Conservation (phyloP, 2,888 invertebrate species). For the Mantis religiosa region DNA sequence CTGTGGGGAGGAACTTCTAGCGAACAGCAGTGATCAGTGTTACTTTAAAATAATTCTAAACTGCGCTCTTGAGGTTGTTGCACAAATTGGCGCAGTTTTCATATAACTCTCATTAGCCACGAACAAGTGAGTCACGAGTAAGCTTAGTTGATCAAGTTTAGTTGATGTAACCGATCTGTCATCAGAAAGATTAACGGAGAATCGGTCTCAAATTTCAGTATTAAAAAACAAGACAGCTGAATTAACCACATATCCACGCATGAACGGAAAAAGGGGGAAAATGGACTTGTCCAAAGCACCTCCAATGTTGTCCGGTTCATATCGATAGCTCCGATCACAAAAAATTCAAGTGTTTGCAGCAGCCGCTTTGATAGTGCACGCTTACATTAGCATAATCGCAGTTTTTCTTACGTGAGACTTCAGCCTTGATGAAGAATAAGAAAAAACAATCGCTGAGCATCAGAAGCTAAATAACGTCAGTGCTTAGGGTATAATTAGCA, state of each 20-base stretch:
- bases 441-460: background rate
- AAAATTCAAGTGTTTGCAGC: background rate
- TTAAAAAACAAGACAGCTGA: too few relatives aligned
- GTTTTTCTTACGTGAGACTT: background rate
- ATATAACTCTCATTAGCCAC: too few relatives aligned
- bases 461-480: background rate
- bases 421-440: background rate
- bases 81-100: too few relatives aligned
- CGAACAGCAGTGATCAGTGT: background rate
- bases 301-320: background rate
- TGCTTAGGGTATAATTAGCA: background rate
- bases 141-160: too few relatives aligned
- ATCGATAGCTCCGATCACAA: background rate
- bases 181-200: too few relatives aligned
- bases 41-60: background rate
- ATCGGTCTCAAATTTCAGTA: too few relatives aligned
- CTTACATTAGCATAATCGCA: background rate
- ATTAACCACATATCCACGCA: background rate
- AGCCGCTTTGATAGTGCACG: background rate
- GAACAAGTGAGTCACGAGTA: too few relatives aligned
- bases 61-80: too few relatives aligned
- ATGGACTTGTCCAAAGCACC: background rate
- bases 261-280: background rate
- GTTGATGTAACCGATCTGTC: too few relatives aligned
- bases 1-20: background rate